Evolutionary conservation across 2,888 invertebrate species (phyloP).

Genomic region (Phaedon cochleariae): DNA sequence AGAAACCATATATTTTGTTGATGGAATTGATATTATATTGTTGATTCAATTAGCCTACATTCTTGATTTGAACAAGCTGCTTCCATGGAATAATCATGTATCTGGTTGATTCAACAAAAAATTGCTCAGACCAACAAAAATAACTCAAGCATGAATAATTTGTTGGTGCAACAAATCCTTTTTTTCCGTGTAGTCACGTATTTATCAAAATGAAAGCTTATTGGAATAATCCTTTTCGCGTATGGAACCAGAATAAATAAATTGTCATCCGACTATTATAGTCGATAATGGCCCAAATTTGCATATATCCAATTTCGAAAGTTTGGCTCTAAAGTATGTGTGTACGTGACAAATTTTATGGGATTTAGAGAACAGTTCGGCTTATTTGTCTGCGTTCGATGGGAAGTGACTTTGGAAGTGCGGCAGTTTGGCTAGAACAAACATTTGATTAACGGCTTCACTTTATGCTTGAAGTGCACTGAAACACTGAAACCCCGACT

Average conservation of each 20-base stretch:
- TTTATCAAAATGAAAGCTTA: not conserved
- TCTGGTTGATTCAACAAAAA: too few species aligned
- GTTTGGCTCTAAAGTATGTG: constrained; percentile 27
- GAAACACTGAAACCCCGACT: too few species aligned
- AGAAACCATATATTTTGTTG: too few species aligned
- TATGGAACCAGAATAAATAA: constrained; percentile 31
- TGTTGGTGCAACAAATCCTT: too few species aligned
- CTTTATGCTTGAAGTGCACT: not conserved
- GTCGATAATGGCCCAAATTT: constrained; percentile 39
- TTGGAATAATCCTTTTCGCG: constrained; percentile 12
- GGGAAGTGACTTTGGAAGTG: not conserved
- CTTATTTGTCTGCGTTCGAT: not conserved
- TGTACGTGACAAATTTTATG: constrained; percentile 30
- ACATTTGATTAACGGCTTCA: not conserved
- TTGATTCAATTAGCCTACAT: too few species aligned
- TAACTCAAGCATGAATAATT: too few species aligned
- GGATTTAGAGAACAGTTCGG: constrained; percentile 3
- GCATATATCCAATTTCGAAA: constrained; percentile 38
- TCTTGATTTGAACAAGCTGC: too few species aligned
- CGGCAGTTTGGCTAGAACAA: not conserved
- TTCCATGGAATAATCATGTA: too few species aligned
- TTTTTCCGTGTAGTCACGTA: not conserved
- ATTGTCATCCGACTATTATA: constrained; percentile 31
- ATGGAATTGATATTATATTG: too few species aligned
- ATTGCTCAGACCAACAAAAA: too few species aligned